Percentiles rank a stretch among this genome's conserved stretches.
Conservation (phyloP, 2,113 vertebrate genomes). For the Odocoileus virginianus region DNA sequence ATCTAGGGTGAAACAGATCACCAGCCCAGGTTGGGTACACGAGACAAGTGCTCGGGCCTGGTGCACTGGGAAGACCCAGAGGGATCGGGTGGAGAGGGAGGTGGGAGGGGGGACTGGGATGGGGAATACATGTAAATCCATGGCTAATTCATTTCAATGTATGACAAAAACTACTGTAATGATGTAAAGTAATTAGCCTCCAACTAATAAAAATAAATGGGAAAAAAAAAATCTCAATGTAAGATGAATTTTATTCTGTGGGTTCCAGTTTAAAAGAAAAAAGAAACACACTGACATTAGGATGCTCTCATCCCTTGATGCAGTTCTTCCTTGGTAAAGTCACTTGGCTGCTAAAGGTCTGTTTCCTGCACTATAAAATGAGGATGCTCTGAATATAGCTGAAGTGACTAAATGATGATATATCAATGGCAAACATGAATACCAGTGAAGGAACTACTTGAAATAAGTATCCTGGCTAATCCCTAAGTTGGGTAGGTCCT, state of each 20-base stretch:
- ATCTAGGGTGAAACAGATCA: too few species aligned
- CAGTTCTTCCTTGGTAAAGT: conserved; percentile 10
- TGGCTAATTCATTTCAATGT: too few species aligned
- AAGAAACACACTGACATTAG: not conserved
- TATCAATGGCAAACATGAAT: conserved; percentile 15
- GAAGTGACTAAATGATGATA: conserved; percentile 30
- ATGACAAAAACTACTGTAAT: too few species aligned
- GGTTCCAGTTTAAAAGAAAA: not conserved
- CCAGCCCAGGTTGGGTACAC: too few species aligned
- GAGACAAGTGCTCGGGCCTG: too few species aligned
- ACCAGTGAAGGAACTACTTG: conserved; percentile 37
- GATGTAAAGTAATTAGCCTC: too few species aligned
- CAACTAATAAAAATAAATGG: too few species aligned
- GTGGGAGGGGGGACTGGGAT: too few species aligned
- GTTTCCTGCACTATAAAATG: conserved; percentile 20
- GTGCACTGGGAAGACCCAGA: too few species aligned
- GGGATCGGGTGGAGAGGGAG: too few species aligned
- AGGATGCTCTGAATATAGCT: not conserved
- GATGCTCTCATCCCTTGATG: not conserved
- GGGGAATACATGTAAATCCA: too few species aligned
- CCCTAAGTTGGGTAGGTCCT: not conserved
- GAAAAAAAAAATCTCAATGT: not conserved
- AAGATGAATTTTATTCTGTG: conserved; percentile 19
- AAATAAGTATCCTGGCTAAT: conserved; percentile 21
- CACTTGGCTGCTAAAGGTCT: conserved; percentile 20